Evolutionary conservation across 2,113 vertebrate species (phyloP).

Genomic region (Calcarius ornatus): DNA sequence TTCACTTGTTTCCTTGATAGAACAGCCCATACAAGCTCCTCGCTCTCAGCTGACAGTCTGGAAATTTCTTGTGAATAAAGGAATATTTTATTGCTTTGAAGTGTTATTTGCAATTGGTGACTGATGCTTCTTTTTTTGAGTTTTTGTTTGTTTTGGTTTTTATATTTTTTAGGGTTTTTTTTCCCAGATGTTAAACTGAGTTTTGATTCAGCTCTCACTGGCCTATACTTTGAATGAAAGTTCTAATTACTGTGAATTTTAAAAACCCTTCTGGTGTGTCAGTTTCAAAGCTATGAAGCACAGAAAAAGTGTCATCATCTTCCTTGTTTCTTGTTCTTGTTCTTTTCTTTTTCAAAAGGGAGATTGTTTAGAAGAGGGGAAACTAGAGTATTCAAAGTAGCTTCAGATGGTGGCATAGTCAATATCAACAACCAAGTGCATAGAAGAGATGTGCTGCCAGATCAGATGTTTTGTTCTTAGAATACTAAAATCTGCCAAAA

Average conservation of each 20-base stretch:
- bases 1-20: not conserved
- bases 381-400: not conserved
- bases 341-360: not conserved
- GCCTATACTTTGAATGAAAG: not conserved
- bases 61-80: not conserved
- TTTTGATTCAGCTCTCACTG: slow-evolving; percentile 26
- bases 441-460: not conserved
- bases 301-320: not conserved
- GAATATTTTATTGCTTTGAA: not conserved
- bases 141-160: no score
- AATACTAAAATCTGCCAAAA: not conserved
- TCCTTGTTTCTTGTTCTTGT: not conserved
- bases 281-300: slow-evolving; percentile 7
- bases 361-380: not conserved
- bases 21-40: not conserved
- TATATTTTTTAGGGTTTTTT: no score
- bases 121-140: not conserved
- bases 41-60: not conserved
- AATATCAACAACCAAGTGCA: not conserved
- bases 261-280: slow-evolving; percentile 7
- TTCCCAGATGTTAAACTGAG: slow-evolving; percentile 15
- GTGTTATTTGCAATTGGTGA: not conserved
- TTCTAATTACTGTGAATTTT: slow-evolving; percentile 54
- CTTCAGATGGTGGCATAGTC: not conserved
- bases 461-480: slow-evolving; percentile 1